A percentile compares a stretch with the other conserved stretches of the same genome.
phyloP scores from a whole-genome alignment of 1,140 invertebrate species.

The Drosophila melanica region DNA sequence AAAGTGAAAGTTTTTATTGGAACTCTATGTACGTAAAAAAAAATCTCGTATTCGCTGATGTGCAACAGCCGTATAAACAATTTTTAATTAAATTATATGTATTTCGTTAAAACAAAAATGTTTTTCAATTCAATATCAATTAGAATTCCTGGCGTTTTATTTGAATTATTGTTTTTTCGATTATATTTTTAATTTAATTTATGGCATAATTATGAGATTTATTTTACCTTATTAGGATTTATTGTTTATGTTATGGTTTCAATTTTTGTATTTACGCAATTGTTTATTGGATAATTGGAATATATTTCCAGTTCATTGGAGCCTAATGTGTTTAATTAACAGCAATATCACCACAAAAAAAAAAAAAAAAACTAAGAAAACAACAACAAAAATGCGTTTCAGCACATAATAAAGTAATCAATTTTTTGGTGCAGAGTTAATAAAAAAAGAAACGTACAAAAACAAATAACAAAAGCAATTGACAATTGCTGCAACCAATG shows the following conservation, averaged over 20 bases:
- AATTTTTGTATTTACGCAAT: conserved; percentile 43
- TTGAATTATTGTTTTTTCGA: conserved; percentile 28
- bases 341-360: conserved; percentile 32
- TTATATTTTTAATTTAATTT: conserved; percentile 43
- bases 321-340: conserved; percentile 68
- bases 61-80: no score
- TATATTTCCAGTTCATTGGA: conserved; percentile 63
- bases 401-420: conserved; percentile 46
- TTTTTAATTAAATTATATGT: neutral
- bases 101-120: neutral
- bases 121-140: no score
- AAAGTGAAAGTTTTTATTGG: no score
- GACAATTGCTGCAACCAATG: conserved; percentile 34
- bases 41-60: no score
- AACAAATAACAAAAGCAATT: conserved; percentile 47
- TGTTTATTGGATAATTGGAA: conserved; percentile 59
- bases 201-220: conserved; percentile 37
- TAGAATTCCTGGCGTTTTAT: neutral
- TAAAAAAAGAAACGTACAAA: conserved; percentile 5
- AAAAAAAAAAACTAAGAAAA: conserved; percentile 6
- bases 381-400: conserved; percentile 15
- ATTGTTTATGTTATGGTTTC: conserved; percentile 21
- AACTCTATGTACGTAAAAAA: no score
- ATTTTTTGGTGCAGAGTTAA: conserved; percentile 9
- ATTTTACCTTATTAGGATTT: conserved; percentile 42